phyloP scores from a whole-genome alignment of 92 coral and sea anemone genomes.

The Zoanthus solanderi region DNA sequence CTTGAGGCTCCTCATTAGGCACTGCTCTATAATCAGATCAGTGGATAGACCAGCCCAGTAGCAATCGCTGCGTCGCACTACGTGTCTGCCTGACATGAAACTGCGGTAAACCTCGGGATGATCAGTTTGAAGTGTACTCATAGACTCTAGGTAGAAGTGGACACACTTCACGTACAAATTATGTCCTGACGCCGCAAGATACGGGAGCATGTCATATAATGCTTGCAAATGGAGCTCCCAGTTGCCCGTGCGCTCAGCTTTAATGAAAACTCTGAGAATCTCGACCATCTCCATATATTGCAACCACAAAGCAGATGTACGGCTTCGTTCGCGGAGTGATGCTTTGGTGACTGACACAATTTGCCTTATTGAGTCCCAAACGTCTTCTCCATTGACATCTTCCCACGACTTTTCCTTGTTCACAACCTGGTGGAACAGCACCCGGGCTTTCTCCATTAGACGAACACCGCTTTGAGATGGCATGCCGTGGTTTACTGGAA shows the following conservation, averaged over 20 bases:
- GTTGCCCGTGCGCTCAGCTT: constrained; percentile 54
- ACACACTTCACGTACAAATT: constrained; percentile 34
- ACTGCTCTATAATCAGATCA: constrained; percentile 72
- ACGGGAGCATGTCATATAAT: constrained; percentile 45
- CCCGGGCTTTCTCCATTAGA: neutral
- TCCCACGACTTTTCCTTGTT: constrained; percentile 3
- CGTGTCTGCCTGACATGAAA: constrained; percentile 52
- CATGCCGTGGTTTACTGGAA: too few species aligned
- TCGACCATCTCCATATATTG: constrained; percentile 55
- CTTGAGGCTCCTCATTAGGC: constrained; percentile 60
- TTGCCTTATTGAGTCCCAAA: neutral
- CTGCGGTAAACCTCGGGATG: constrained; percentile 34
- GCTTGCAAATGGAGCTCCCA: constrained; percentile 49
- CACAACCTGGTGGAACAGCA: neutral
- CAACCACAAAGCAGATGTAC: constrained; percentile 53
- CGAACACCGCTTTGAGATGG: too few species aligned
- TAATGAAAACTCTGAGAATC: constrained; percentile 40
- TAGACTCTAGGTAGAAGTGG: neutral
- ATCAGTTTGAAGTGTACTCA: neutral
- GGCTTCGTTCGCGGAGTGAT: neutral
- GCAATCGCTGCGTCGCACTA: constrained; percentile 64
- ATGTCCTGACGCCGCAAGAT: constrained; percentile 56
- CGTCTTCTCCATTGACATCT: neutral
- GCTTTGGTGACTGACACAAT: neutral
- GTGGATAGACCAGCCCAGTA: constrained; percentile 73